A percentile compares a stretch with the other conserved stretches of the same genome.
Evolutionary conservation across 2,888 invertebrate species (phyloP).

Genomic region (Salpingus planirostris): DNA sequence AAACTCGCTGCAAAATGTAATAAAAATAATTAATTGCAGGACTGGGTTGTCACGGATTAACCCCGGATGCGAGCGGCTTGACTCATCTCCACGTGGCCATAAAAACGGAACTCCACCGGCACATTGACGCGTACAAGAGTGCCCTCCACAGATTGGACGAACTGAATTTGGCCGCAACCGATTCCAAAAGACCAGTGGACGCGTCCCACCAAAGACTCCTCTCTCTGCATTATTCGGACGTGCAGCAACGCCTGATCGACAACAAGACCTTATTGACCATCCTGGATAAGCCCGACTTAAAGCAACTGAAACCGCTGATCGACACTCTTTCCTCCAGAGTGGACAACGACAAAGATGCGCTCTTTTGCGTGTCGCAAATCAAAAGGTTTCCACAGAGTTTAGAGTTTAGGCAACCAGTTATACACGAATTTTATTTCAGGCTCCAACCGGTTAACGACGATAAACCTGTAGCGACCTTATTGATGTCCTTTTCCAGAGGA

Average conservation of each 20-base stretch:
- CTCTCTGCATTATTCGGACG: slow-evolving; percentile 74
- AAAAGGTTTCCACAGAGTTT: too few species aligned
- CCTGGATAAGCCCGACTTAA: slow-evolving; percentile 70
- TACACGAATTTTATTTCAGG: slow-evolving; percentile 22
- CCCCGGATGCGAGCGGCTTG: slow-evolving; percentile 54
- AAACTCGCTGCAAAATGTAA: too few species aligned
- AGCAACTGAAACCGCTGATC: slow-evolving; percentile 62
- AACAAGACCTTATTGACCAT: slow-evolving; percentile 83
- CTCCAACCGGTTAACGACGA: slow-evolving; percentile 36
- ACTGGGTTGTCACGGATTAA: slow-evolving; percentile 78
- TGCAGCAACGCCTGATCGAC: slow-evolving; percentile 83
- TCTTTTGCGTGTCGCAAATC: slow-evolving; percentile 62
- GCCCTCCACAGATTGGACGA: slow-evolving; percentile 82
- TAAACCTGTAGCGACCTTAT: slow-evolving; percentile 59
- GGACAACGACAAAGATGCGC: slow-evolving; percentile 83
- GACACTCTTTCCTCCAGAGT: slow-evolving; percentile 68
- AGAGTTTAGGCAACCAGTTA: not conserved
- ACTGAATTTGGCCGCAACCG: slow-evolving; percentile 49
- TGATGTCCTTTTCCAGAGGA: slow-evolving; percentile 67
- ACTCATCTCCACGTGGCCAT: slow-evolving; percentile 76
- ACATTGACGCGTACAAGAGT: slow-evolving; percentile 77
- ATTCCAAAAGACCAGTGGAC: slow-evolving; percentile 56
- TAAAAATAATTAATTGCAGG: too few species aligned
- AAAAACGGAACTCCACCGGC: slow-evolving; percentile 72
- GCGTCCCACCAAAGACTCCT: slow-evolving; percentile 85